Evolutionary conservation across 2,888 invertebrate genomes (phyloP), one percentile per base, ranked within the genome.

Genomic region (Pandemis heparana): DNA sequence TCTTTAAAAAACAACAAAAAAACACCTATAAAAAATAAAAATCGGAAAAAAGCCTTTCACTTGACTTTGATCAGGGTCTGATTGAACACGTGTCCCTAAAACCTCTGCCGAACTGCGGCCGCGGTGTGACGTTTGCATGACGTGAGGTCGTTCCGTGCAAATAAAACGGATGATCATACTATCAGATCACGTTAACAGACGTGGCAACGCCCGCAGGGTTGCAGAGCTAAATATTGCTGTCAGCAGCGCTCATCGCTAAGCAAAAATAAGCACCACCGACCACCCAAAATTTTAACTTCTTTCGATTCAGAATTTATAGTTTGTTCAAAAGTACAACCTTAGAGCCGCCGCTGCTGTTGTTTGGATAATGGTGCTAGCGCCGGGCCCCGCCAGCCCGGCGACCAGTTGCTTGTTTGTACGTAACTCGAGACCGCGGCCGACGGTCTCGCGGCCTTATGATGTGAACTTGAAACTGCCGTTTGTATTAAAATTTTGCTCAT

Each of bases 61-160:
- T 85, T 87, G 84, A 88, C 87, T 84, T 85, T 82, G 83, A 87
- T 87, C 78, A 83, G 77, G 73, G 80, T 82, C 80, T 75, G 78
- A 77, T 83, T 75, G 76, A 84, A 83, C 80, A 84, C 87, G 83
- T 84, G 83, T 83, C 82, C 82, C 81, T 80, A 56, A 56, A 56
- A 53, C 53, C 76, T 80, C 75, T 74, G 65, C 66, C 41, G 60
- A 65, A 53, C 16, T 16, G 8, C 18, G 53, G 53, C 8, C n/a
- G 51, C 7, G 51, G 12, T n/a, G 16, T 9, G 53, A 8, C 16
- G 53, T 53, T 53, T 16, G 18, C 9, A 9, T n/a, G 53, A 18
- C 53, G 9, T 53, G 53, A 18, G 1, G 9, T n/a, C n/a, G 51
- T n/a, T 41, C 41, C 9, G 9, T 41, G 10, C 41, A 10, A 41